These are phyloP conservation scores for Globodera rostochiensis DNA, from an alignment of 1,140 invertebrate species.

Conservation along the genomic window DNA sequence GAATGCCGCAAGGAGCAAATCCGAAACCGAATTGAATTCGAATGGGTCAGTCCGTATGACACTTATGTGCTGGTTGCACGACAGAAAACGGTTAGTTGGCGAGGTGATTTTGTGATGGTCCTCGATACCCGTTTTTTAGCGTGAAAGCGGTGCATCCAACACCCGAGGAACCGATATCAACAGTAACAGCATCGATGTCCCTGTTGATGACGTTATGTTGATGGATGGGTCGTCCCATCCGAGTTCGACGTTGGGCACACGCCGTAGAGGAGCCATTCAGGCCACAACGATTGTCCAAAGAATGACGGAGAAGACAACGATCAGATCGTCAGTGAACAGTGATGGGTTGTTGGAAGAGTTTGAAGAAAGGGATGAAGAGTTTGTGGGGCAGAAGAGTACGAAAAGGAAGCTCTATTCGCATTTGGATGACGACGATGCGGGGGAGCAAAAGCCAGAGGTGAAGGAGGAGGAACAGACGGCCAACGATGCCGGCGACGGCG, in stretches of 20 bases:
- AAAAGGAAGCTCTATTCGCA: background rate
- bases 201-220: background rate
- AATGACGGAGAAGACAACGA: constrained; percentile 10
- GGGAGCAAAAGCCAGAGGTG: background rate
- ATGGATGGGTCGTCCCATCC: background rate
- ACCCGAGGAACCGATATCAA: too few relatives aligned
- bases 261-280: background rate
- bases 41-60: constrained; percentile 42
- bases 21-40: background rate
- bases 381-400: background rate
- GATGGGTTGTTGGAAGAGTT: background rate
- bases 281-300: background rate
- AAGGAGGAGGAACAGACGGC: background rate
- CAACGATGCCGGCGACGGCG: background rate
- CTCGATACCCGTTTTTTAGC: background rate
- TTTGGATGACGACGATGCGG: constrained; percentile 16
- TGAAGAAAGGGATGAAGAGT: constrained; percentile 1
- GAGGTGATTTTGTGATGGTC: background rate
- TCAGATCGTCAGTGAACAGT: background rate
- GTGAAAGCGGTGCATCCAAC: background rate
- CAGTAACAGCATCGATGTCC: background rate
- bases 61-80: constrained; percentile 27
- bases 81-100: constrained; percentile 2
- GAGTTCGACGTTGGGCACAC: background rate
- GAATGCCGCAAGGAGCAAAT: background rate